Evolutionary conservation across 2,888 invertebrate genomes (phyloP).

Genomic region (Leistus spinibarbis): DNA sequence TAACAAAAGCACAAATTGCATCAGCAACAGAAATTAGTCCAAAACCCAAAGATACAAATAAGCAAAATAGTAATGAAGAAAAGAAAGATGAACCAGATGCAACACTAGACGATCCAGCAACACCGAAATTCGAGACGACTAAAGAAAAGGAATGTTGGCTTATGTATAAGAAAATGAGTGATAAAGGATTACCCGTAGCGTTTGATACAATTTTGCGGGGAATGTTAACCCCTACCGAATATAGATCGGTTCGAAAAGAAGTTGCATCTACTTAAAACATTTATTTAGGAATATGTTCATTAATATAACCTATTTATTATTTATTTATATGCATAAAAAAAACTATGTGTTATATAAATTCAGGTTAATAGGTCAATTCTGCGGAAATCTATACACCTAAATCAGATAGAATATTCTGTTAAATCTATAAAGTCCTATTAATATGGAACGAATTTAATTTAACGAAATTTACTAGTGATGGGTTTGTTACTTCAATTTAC

Average conservation of each 20-base stretch:
- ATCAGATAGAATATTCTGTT: background rate
- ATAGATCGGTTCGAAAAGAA: slow-evolving; percentile 65
- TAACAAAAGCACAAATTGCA: slow-evolving; percentile 16
- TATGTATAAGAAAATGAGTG: slow-evolving; percentile 69
- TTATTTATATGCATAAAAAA: slow-evolving; percentile 1
- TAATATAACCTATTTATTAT: background rate
- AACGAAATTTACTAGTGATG: background rate
- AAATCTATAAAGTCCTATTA: background rate
- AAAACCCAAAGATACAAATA: background rate
- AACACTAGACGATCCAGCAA: slow-evolving; percentile 30
- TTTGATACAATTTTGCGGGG: slow-evolving; percentile 74
- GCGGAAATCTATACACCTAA: background rate
- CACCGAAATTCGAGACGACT: slow-evolving; percentile 47
- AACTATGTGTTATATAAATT: background rate
- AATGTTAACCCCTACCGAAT: slow-evolving; percentile 75
- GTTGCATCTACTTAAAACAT: slow-evolving; percentile 13
- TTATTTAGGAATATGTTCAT: background rate
- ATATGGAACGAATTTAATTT: background rate
- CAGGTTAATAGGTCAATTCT: background rate
- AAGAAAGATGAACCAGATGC: background rate
- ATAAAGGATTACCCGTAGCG: slow-evolving; percentile 69
- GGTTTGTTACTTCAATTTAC: too few relatives aligned
- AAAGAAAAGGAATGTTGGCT: slow-evolving; percentile 68
- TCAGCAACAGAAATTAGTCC: slow-evolving; percentile 4
- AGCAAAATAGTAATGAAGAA: background rate